These are phyloP conservation scores for Hydropsyche betteni DNA, from an alignment of 2,888 invertebrate genomes.

Conservation along the genomic window DNA sequence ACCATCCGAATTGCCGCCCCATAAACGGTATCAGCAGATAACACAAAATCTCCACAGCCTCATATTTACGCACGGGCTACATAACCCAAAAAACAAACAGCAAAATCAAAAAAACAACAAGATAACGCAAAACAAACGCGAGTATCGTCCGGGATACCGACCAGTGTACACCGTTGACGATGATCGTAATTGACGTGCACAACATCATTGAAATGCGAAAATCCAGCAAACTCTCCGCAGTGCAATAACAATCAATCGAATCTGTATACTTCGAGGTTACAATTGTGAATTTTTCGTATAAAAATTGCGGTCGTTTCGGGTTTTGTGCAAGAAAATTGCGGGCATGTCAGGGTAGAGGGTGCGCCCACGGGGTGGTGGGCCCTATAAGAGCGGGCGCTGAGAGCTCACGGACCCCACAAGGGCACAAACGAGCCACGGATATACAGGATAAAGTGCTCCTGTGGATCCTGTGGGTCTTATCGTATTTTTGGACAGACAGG, in stretches of 20 bases:
- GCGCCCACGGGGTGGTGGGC: constrained; percentile 41
- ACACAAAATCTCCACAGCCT: background rate
- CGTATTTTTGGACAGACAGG: too few species aligned
- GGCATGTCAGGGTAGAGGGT: constrained; percentile 39
- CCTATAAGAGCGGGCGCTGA: constrained; percentile 53
- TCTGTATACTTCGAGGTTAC: background rate
- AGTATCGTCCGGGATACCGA: background rate
- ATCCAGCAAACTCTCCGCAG: constrained; percentile 8
- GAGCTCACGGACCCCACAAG: constrained; percentile 53
- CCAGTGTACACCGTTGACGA: background rate
- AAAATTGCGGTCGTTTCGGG: background rate
- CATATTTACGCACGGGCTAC: background rate
- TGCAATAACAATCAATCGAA: constrained; percentile 4
- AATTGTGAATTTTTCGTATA: background rate
- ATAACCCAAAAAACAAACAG: background rate
- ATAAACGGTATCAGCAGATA: background rate
- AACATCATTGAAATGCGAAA: constrained; percentile 35
- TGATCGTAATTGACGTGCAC: constrained; percentile 14
- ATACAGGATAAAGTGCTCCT: background rate
- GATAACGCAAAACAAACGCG: background rate
- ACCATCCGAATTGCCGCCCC: background rate
- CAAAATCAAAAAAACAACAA: background rate
- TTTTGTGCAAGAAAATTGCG: constrained; percentile 1
- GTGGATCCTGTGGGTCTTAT: too few species aligned
- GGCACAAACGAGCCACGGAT: constrained; percentile 27